Evolutionary conservation across 2,113 vertebrate genomes (phyloP), one percentile per base, ranked within the genome.

Genomic region (Sinosuthora webbiana): DNA sequence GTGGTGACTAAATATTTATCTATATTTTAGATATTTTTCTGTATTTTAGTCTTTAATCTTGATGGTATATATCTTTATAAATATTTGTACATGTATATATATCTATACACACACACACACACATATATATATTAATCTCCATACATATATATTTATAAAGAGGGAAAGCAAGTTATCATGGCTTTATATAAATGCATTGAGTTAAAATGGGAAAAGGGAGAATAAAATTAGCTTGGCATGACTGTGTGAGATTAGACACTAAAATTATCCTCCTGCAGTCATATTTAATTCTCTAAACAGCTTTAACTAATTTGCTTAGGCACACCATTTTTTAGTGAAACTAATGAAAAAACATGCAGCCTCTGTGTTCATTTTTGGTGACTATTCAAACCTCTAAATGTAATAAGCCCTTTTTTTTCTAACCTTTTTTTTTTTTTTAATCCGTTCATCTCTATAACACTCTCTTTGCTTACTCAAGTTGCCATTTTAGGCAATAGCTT

Each of bases 261-360:
- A 95, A 92, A 95, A 93, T 91, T 90, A 91, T 70, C 75, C 30
- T 91, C 28, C 52, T 0, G 15, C 63, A 77, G 47, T 83, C 81
- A 37, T 83, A 95, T 89, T 93, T 93, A 85, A 77, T 69, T 85
- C 42, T 85, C 75, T 87, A 83, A 94, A 95, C 57, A 80, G 67
- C 73, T 89, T 94, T 90, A 65, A 63, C 69, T 92, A 77, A 83
- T 93, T 95, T 84, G 23, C 63, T 94, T 60, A 79, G 30, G 6
- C 62, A 89, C 25, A 62, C 33, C 45, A 47, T 22, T 59, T 95
- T 79, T 42, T 21, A 83, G 39, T 55, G 50, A 95, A 83, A 79
- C 35, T 79, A 90, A 85, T 73, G 50, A 80, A 93, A 89, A 82
- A 56, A 22, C 9, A 41, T 39, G 18, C 30, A 78, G 50, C 19